Base-by-base conservation (phyloP, 2,797 vertebrate genomes). In the Botia almorhae region DNA sequence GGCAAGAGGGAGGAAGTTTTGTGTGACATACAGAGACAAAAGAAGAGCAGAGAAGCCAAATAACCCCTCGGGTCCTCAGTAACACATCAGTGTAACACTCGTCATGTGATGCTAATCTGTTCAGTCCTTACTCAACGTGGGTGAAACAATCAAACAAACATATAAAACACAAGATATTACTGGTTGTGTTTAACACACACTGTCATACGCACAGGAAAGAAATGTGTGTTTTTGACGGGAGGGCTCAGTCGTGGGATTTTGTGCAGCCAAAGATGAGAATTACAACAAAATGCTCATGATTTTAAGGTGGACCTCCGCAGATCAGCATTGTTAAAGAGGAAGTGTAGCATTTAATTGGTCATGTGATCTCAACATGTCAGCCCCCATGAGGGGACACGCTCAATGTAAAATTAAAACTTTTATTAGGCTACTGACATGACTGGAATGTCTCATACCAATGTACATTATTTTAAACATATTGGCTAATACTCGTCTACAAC, bases 11-110 rank as follows among this genome's bases (percentile, higher is more conserved):
- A 76, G 63, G 77, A 76, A 72, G 80, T 80, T 77, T 64, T 68
- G 7, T 76, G 74, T 83, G 84, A 61, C 74, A 72, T 64, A 60
- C 78, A 29, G 10, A 74, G 55, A 83, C 77, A 87, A 82, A 73
- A 82, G 79, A 82, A 77, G 79, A 83, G 83, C 50, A 76, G 33
- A 81, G 78, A 82, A 83, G 82, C 81, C 76, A 86, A 83, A 87
- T 78, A 82, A 82, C 69, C 70, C 80, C 81, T 80, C 80, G 83
- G 69, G 53, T 46, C 77, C 75, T 84, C 74, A 74, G 81, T 72
- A 67, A 78, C 69, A 77, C 58, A 3, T 78, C 78, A 43, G 58
- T 43, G 55, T 48, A 60, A 65, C 84, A 69, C 80, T 82, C 50
- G 29, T 79, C 69, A 60, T 46, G 61, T 68, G 82, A 84, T 78